A percentile compares a stretch with the other conserved stretches of the same genome.
phyloP scores from a whole-genome alignment of 2,888 invertebrate species.

The Cyclophora punctaria region DNA sequence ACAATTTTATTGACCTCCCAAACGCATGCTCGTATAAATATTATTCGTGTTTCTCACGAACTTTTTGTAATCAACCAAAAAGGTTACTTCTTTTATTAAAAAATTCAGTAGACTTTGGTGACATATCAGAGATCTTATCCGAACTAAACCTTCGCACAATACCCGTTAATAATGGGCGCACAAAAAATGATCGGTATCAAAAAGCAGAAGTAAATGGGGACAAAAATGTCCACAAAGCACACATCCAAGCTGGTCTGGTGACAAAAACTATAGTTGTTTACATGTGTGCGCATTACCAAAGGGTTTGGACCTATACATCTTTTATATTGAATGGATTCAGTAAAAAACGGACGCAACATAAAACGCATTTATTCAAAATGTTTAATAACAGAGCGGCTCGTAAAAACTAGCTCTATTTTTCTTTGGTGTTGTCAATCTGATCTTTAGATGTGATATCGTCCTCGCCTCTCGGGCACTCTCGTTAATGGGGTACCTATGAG shows the following conservation, averaged over 20 bases:
- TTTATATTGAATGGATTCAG: conserved; percentile 49
- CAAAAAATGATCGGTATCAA: conserved; percentile 72
- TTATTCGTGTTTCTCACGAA: conserved; percentile 37
- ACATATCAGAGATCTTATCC: conserved; percentile 73
- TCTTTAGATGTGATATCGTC: conserved; percentile 66
- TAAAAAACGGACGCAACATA: conserved; percentile 55
- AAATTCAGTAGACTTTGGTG: conserved; percentile 58
- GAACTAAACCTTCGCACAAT: conserved; percentile 68
- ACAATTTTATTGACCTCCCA: conserved; percentile 18
- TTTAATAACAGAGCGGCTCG: conserved; percentile 69
- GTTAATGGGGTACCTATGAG: conserved; percentile 72
- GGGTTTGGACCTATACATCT: conserved; percentile 58
- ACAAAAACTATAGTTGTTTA: conserved; percentile 50
- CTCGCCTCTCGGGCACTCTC: conserved; percentile 61
- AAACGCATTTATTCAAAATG: conserved; percentile 63
- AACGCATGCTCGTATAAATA: conserved; percentile 17
- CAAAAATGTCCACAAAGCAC: conserved; percentile 59
- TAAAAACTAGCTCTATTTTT: conserved; percentile 62
- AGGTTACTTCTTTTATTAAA: conserved; percentile 59
- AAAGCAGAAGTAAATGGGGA: conserved; percentile 62
- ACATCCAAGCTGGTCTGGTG: conserved; percentile 43
- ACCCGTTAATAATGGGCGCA: conserved; percentile 60
- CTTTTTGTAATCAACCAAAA: conserved; percentile 49
- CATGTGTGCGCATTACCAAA: conserved; percentile 54
- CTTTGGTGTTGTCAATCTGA: conserved; percentile 65